Percentiles rank a stretch among this genome's conserved stretches.
Evolutionary conservation across 1,140 invertebrate genomes (phyloP).

Genomic region (Drosophila pseudoobscura): DNA sequence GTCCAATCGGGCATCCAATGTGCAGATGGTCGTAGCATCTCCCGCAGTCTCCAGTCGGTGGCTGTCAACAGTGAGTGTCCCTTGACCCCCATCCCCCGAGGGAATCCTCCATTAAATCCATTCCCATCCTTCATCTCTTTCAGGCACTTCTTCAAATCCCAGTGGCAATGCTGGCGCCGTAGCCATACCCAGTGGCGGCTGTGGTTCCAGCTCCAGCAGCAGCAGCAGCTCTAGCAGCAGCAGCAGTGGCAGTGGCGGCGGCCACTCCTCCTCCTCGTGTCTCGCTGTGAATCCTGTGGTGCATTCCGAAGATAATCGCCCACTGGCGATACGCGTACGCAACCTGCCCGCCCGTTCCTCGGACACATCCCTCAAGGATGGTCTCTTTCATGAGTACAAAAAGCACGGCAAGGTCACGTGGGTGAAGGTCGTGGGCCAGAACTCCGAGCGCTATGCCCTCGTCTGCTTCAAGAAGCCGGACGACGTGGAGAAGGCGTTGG

Average conservation of each 20-base stretch:
- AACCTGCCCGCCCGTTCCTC: slow-evolving; percentile 94
- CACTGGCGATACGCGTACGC: slow-evolving; percentile 95
- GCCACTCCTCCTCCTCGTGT: slow-evolving; percentile 42
- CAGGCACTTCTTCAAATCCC: slow-evolving; percentile 78
- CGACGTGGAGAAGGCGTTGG: slow-evolving; percentile 97
- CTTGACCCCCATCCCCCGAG: background rate
- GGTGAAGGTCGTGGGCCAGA: slow-evolving; percentile 94
- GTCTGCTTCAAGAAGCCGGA: slow-evolving; percentile 98
- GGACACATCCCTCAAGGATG: slow-evolving; percentile 97
- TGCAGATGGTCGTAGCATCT: slow-evolving; percentile 56
- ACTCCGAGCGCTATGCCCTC: slow-evolving; percentile 92
- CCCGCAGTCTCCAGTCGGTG: slow-evolving; percentile 36
- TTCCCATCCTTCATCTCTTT: background rate
- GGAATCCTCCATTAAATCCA: background rate
- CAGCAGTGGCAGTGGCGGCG: slow-evolving; percentile 45
- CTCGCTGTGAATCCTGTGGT: slow-evolving; percentile 82
- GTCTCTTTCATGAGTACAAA: slow-evolving; percentile 99
- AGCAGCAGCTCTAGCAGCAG: slow-evolving; percentile 70
- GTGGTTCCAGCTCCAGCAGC: slow-evolving; percentile 72
- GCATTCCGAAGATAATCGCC: slow-evolving; percentile 88
- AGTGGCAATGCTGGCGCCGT: slow-evolving; percentile 66
- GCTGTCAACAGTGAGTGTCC: slow-evolving; percentile 59
- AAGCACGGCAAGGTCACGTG: slow-evolving; percentile 98
- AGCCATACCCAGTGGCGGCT: slow-evolving; percentile 39
- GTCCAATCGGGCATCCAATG: slow-evolving; percentile 75